Evolutionary conservation across 2,888 invertebrate species (phyloP), one percentile per base, ranked within the genome.

Genomic region (Phengaris alcon): DNA sequence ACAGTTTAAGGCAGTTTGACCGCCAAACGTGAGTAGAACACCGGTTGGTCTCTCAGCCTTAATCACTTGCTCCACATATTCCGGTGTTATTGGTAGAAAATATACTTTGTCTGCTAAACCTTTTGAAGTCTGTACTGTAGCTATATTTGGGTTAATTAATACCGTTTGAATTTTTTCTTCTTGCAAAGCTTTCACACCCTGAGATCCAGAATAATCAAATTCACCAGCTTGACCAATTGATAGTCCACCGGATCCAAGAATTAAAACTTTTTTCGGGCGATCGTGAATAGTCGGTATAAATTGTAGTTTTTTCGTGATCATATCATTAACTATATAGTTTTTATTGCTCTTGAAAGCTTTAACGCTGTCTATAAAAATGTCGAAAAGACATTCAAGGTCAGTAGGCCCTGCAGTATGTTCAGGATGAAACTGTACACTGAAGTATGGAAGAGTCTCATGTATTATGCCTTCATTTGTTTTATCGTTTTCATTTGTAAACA

Each of bases 181-280:
- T 80, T 96, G 95, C 85, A 99, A 93, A 0, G 99, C 99, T 94
- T 99, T 99, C 72, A 99, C 98, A 6, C 97, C 99, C 93, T 99
- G 99, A 0, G 99, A 99, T 0, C 99, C 99, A 0, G 99, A 99
- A 89, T 99, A 99, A 90, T 99, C 99, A 86, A 99, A 99, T 93
- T 99, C 99, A 5, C 99, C 99, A 5, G 99, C 99, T 93, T 99
- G 99, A 0, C 99, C 99, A 79, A 99, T 99, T n/a, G 98, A 98
- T 22, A 99, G 91, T 0, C 99, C 99, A 10, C 99, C 99, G 0
- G 98, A 98, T 2, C 99, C 99, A 51, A 99, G 91, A 82, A 99
- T 96, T 75, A 98, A 90, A 75, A 99, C 96, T 88, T 97, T 95
- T 84, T 96, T 94, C 75, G 96, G 94, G 75, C 90, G 90, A 77